Evolutionary conservation across 2,797 vertebrate species (phyloP), one percentile per base, ranked within the genome.

Genomic region (Crypturellus tataupa): DNA sequence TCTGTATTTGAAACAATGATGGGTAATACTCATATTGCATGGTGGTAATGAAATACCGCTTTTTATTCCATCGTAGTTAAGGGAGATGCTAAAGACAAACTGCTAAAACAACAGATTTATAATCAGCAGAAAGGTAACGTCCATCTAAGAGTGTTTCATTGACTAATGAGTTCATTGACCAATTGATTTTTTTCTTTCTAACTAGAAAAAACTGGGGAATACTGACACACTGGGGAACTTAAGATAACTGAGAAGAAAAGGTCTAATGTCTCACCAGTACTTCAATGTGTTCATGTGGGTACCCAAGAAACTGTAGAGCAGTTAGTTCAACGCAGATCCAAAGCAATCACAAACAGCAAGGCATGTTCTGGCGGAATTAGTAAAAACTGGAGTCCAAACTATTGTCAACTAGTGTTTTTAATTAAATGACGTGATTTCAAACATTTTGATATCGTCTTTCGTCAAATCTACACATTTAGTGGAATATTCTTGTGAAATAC

Each of bases 51-150:
- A 76, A 88, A 82, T 69, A 73, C 53, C 15, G 7, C 55, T 81
- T 78, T 39, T 64, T 82, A 44, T 87, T 89, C 85, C 68, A 77
- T 82, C 71, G 87, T 82, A 95, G 89, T 82, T 92, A 92, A 85
- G 84, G 59, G 90, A 86, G 75, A 85, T 80, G 71, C 47, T 82
- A 55, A 73, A 88, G 71, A 58, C 56, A 81, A 89, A 80, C 35
- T 76, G 23, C 76, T 60, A 75, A 87, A 90, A 67, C 78, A 90
- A 93, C 56, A 73, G 56, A 68, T 85, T 85, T 89, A 55, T 75
- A 82, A 84, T 92, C 83, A 92, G 75, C 63, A 76, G 78, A 37
- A 88, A 56, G 56, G 80, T 65, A 84, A 69, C 47, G 84, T 79
- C 49, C 35, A 79, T 72, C 55, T 60, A 76, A 72, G 86, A 90